Conservation (phyloP, 2,888 invertebrate species). For the Cantharis rufa region DNA sequence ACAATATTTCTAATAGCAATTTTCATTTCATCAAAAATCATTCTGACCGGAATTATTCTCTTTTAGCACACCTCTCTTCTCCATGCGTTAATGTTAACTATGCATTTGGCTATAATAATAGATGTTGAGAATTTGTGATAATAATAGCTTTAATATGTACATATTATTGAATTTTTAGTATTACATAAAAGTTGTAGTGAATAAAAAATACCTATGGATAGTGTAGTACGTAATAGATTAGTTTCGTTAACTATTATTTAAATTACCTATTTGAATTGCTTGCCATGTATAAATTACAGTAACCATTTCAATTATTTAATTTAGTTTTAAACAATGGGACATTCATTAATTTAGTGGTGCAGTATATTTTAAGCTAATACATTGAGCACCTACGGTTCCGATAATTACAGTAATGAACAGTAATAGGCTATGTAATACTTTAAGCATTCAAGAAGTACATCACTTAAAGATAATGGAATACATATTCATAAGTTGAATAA, state of each 20-base stretch:
- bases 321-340: not conserved
- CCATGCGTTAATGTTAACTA: too few relatives aligned
- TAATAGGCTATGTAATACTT: not conserved
- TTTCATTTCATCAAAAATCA: too few relatives aligned
- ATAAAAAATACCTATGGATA: not conserved
- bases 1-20: too few relatives aligned
- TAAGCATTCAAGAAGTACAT: not conserved
- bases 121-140: too few relatives aligned
- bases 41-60: too few relatives aligned
- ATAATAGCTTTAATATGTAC: too few relatives aligned
- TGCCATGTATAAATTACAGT: not conserved
- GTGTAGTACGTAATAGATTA: not conserved
- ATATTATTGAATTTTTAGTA: too few relatives aligned
- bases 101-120: too few relatives aligned
- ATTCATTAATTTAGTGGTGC: not conserved
- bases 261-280: not conserved
- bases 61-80: too few relatives aligned
- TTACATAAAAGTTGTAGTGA: not conserved
- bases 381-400: not conserved
- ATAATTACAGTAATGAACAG: conserved; percentile 12
- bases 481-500: conserved; percentile 16
- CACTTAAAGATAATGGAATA: conserved; percentile 11
- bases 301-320: not conserved
- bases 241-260: not conserved
- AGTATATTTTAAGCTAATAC: not conserved